Conservation (phyloP, 2,797 vertebrate genomes). For the Tympanoctomys barrerae region DNA sequence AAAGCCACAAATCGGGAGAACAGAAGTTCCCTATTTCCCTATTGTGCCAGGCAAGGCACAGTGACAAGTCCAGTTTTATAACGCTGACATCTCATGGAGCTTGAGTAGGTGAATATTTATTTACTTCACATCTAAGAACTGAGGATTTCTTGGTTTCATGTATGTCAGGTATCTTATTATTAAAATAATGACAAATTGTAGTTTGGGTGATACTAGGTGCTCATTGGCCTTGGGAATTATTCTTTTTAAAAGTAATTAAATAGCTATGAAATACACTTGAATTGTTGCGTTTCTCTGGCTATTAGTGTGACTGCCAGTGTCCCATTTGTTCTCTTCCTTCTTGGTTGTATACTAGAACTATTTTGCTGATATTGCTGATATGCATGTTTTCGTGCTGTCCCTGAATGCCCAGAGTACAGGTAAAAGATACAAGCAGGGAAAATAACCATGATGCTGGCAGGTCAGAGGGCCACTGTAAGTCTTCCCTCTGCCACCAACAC, state of each 20-base stretch:
- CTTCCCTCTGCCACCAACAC: background rate
- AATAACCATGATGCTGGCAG: background rate
- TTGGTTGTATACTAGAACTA: background rate
- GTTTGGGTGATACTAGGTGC: background rate
- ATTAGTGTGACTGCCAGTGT: background rate
- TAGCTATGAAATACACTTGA: background rate
- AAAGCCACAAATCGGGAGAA: background rate
- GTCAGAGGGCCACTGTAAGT: background rate
- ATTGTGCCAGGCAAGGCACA: background rate
- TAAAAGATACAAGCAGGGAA: background rate
- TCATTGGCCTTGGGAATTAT: conserved; percentile 2
- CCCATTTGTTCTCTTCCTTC: background rate
- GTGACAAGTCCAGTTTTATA: background rate
- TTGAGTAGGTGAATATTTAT: background rate
- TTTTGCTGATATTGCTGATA: conserved; percentile 21
- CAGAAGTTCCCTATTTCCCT: background rate
- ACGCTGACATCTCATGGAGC: background rate
- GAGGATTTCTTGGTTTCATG: conserved; percentile 18
- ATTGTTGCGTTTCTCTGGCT: conserved; percentile 40
- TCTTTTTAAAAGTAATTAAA: conserved; percentile 40
- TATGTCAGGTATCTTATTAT: background rate
- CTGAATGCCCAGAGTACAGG: background rate
- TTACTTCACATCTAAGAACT: background rate
- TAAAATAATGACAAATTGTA: background rate
- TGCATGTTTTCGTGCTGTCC: background rate